Base-by-base conservation (phyloP, 1,140 invertebrate genomes). In the Drosophila varians region DNA sequence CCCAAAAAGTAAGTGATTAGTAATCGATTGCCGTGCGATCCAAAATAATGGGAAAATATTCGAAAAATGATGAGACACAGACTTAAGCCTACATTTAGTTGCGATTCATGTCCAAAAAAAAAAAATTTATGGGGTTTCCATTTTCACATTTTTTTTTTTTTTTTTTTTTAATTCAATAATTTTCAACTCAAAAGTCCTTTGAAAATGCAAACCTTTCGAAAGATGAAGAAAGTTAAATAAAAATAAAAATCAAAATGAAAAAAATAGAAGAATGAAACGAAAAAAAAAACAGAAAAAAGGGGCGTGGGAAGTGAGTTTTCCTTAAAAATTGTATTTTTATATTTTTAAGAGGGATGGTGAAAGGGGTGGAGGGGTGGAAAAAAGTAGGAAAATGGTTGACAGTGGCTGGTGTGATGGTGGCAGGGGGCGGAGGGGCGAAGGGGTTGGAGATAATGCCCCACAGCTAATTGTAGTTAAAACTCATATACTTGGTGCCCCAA, bases 31-130 rank as follows among this genome's bases (percentile, higher is more conserved):
- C 4, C 16, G 43, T 21, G n/a, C n/a, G 9, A 28, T 7, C 7
- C 3, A 9, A 2, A 28, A 28, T 7, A 28, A 1, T 28, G 28
- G 9, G 28, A 31, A 31, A 11, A 31, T 31, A 11, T 11, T n/a
- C 48, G 48, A 73, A 55, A 72, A 72, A 14, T 21, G 28, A 31
- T 31, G 28, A 31, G 57, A 73, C 56, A 73, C 70, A 74, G 70
- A 74, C 71, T 74, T 74, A 74, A 58, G 19, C 51, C 71, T 74
- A 74, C 71, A 65, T 74, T 65, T 49, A 74, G 51, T 74, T 74
- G 69, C 70, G 52, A 64, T 14, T 47, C 23, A 61, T 62, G 47
- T 42, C 31, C 19, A 60, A 52, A 51, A 43, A 43, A 66, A 21
- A 12, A 25, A 34, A 38, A 11, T 9, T 26, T 19, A 1, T 36